Base-by-base conservation (phyloP, 2,113 vertebrate genomes). In the Pipa parva region DNA sequence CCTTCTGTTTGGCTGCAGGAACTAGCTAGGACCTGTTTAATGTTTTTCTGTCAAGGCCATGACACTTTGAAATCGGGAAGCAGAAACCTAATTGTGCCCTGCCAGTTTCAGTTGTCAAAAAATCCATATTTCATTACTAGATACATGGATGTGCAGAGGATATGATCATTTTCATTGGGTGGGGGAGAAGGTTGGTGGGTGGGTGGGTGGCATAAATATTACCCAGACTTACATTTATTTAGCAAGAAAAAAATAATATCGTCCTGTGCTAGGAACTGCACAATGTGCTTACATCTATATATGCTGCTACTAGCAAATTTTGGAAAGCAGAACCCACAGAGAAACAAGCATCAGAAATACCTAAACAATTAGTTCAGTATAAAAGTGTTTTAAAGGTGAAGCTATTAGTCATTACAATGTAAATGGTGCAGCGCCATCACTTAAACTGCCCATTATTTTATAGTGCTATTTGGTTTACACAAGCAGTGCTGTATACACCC, bases 41-140 rank as follows among this genome's bases (percentile, higher is more conserved):
- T 42, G n/a, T 42, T 42, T 42, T 42, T 17, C 39, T n/a, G 39
- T 42, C 39, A 42, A 18, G 39, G 39, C 39, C 17, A 42, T 42
- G 39, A 18, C 39, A 42, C 39, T 36, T 36, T 42, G 6, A 42
- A 42, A 36, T 36, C 10, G 15, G 33, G 33, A 36, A 1, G 12
- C n/a, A 42, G 6, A 42, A n/a, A 15, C 39, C 39, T n/a, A 42
- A 42, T 42, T n/a, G 17, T 3, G 39, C 17, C 17, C 39, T 42
- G 39, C 39, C 39, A 42, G 39, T 17, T 42, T 42, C 15, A 18
- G 11, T n/a, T 42, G 39, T 42, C 39, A 42, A 42, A 42, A 42
- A 42, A 42, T 42, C 39, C 39, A 42, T 42, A 42, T n/a, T 42
- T 42, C 39, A 42, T 42, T 42, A 42, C 39, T 42, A 42, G 39